Conservation (phyloP, 23 tunicate species). For the Botrylloides violaceus region DNA sequence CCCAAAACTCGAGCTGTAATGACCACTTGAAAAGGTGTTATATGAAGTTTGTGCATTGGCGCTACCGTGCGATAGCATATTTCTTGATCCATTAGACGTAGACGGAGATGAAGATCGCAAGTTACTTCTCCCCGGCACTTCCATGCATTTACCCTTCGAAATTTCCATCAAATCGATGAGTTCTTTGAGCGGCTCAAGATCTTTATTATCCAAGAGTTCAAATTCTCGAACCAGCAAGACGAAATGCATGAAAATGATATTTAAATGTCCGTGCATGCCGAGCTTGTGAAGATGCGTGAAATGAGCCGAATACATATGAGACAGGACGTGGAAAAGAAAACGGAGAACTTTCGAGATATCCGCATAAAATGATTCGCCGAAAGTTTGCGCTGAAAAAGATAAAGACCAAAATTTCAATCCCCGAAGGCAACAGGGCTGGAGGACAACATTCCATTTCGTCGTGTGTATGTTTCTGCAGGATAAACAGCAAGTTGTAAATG, state of each 20-base stretch:
- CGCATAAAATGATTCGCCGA: slow-evolving; percentile 46
- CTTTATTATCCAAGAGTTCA: slow-evolving; percentile 51
- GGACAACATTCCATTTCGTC: too few species aligned
- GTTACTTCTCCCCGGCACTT: slow-evolving; percentile 4
- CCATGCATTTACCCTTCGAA: slow-evolving; percentile 17
- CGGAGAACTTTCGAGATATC: slow-evolving; percentile 84
- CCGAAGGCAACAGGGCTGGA: too few species aligned
- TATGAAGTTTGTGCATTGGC: not conserved
- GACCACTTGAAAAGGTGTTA: slow-evolving; percentile 11
- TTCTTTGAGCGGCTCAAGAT: slow-evolving; percentile 60
- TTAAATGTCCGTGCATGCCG: slow-evolving; percentile 64
- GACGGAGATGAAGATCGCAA: not conserved
- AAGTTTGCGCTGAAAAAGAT: slow-evolving; percentile 65
- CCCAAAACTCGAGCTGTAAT: slow-evolving; percentile 15
- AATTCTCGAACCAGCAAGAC: slow-evolving; percentile 61
- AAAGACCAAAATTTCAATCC: not conserved
- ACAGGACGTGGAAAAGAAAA: slow-evolving; percentile 74
- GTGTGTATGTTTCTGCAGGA: too few species aligned
- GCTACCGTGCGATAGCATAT: slow-evolving; percentile 9
- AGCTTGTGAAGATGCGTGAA: slow-evolving; percentile 58
- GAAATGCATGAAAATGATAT: slow-evolving; percentile 73
- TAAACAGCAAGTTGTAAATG: too few species aligned
- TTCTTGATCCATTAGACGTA: not conserved
- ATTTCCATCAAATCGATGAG: slow-evolving; percentile 58
- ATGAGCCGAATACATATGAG: slow-evolving; percentile 92